Evolutionary conservation across 2,888 invertebrate genomes (phyloP).

Genomic region (Xanthia togata): DNA sequence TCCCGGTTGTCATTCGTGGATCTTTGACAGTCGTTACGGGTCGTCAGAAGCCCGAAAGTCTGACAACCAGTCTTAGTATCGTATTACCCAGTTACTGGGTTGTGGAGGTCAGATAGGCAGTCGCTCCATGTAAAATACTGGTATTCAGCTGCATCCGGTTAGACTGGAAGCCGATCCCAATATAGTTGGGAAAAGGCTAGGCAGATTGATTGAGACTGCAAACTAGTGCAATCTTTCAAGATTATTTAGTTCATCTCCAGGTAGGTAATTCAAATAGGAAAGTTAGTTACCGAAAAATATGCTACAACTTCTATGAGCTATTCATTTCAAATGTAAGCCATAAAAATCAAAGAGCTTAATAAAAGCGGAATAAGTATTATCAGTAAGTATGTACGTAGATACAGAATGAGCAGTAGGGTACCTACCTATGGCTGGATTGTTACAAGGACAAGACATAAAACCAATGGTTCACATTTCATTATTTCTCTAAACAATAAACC

Average conservation of each 20-base stretch:
- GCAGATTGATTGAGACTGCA: too few relatives aligned
- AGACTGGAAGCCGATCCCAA: too few relatives aligned
- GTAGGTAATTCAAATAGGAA: background rate
- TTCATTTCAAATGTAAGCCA: background rate
- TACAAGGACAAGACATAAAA: background rate
- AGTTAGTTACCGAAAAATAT: background rate
- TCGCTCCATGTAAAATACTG: too few relatives aligned
- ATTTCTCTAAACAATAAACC: conserved; percentile 14
- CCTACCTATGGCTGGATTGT: background rate
- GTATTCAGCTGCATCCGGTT: too few relatives aligned
- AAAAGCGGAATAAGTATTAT: background rate
- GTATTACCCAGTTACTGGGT: too few relatives aligned
- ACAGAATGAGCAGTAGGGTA: background rate
- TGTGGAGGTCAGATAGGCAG: too few relatives aligned
- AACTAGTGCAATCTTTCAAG: background rate
- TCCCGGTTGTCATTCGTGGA: too few relatives aligned
- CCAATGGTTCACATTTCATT: background rate
- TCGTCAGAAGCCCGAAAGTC: too few relatives aligned
- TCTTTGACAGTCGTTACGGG: too few relatives aligned
- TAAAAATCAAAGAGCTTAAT: background rate
- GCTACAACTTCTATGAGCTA: background rate
- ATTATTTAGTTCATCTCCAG: background rate
- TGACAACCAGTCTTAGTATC: too few relatives aligned
- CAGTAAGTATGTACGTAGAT: background rate
- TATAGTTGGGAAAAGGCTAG: too few relatives aligned